Evolutionary conservation across 1,140 invertebrate genomes (phyloP).

Genomic region (Conus ventricosus): DNA sequence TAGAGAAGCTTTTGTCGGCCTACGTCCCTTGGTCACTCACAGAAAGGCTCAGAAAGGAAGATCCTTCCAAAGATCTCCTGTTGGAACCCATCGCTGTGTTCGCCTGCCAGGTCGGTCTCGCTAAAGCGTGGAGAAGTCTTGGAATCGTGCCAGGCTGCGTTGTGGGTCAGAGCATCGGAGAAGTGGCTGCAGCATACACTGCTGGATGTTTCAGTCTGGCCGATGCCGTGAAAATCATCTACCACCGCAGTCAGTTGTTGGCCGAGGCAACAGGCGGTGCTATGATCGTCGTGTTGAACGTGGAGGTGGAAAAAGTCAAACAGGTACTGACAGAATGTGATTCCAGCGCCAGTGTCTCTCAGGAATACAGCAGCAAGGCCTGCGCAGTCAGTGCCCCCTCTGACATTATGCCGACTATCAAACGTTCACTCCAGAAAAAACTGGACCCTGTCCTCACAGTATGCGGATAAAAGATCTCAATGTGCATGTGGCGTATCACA

Average conservation of each 20-base stretch:
- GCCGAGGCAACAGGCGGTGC: conserved; percentile 31
- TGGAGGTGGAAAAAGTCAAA: conserved; percentile 25
- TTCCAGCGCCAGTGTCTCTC: conserved; percentile 31
- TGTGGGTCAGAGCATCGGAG: conserved; percentile 52
- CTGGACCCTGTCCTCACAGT: background rate
- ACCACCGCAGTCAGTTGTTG: conserved; percentile 31
- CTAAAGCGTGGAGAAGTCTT: conserved; percentile 34
- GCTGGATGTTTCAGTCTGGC: conserved; percentile 37
- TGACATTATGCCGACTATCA: conserved; percentile 2
- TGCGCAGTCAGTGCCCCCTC: conserved; percentile 48
- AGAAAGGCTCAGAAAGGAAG: conserved; percentile 8
- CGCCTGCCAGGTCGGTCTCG: conserved; percentile 46
- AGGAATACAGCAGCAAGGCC: conserved; percentile 37
- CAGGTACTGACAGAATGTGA: conserved; percentile 2
- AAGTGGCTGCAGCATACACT: conserved; percentile 50
- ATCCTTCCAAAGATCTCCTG: conserved; percentile 30
- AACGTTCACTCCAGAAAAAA: background rate
- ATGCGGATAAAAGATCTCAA: conserved; percentile 26
- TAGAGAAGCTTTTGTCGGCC: conserved; percentile 38
- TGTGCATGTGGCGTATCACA: conserved; percentile 48
- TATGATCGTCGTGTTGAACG: conserved; percentile 48
- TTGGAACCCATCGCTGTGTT: conserved; percentile 43
- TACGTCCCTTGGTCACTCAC: conserved; percentile 21
- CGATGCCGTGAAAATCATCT: conserved; percentile 47
- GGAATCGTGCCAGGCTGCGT: conserved; percentile 32